Base-by-base conservation (phyloP, 2,888 invertebrate species). In the Neocrepidodera transversa region DNA sequence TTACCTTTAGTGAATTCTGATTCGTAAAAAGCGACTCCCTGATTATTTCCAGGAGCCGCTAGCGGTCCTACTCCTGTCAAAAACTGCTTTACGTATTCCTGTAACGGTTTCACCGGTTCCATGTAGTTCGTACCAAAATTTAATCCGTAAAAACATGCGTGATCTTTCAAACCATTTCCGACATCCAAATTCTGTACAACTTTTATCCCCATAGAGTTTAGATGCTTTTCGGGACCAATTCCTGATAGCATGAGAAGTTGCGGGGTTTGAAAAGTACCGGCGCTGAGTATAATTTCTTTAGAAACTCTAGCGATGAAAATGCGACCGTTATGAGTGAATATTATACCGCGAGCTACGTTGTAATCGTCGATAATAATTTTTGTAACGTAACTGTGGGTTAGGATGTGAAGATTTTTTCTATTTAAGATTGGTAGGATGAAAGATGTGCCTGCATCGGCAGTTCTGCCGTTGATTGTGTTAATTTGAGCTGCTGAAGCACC, bases 241-340 rank as follows among this genome's bases (percentile, higher is more conserved):
- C 94, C 94, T 0, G 93, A 93, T 10, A 93, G 77, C 89, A 93
- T 88, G 42, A 95, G 78, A 6, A 94, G 77, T 74, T 93, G 93
- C 0, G 94, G 91, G 0, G 92, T 90, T 62, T 90, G 91, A 17
- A 93, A 87, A 0, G 89, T 80, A 2, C 94, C 93, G 0, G 91
- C 91, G 7, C 88, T 85, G 8, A 93, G 77, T 50, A 94, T 84
- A 1, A 94, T 84, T 78, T 92, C 93, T 64, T 87, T 90, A 2
- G 81, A 82, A 3, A 90, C 91, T 5, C 78, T 74, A 0, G 82
- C 82, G 6, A 75, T 68, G 60, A 78, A 85, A 65, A 81, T 81
- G 70, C 74, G 78, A 11, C 82, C 83, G 57, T 84, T 80, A 73
- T 88, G 88, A 1, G 82, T 69, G 69, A 90, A 90, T 71, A 88